Evolutionary conservation across 1,140 invertebrate genomes (phyloP), one percentile per base, ranked within the genome.

Genomic region (Habropoda laboriosa): DNA sequence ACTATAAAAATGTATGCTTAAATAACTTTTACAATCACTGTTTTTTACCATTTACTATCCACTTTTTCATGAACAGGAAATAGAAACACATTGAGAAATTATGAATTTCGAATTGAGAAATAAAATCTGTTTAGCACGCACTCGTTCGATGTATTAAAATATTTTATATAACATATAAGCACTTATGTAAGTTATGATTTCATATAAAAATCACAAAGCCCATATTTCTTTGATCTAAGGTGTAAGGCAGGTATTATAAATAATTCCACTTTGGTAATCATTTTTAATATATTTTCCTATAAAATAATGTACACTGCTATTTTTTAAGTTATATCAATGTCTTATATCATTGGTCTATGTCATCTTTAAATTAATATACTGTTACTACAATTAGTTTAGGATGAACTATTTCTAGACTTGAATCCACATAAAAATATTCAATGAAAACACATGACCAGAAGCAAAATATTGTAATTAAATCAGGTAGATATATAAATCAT

Each of bases 301-400:
- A 90, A 92, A 91, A 91, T 91, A 91, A 92, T 91, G 86, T 92
- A 92, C 90, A 90, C 86, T 89, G 86, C 84, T 90, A 85, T 88
- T 87, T n/a, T n/a, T 91, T 88, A 90, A 89, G 89, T 87, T 91
- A 91, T 88, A 90, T 88, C 89, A 79, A 89, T 90, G 87, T 77
- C 12, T 75, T 80, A 86, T 87, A 86, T 89, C 87, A 90, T 82
- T 88, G 86, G 82, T 85, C 86, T 91, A 90, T 86, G 82, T 89
- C 57, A 79, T 85, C 58, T 86, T 91, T 90, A 89, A 91, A 86
- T 89, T 89, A 90, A 86, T 87, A 87, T 82, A 70, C 66, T 81
- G 82, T 74, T 85, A 67, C 77, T 86, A 83, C 74, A 83, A 79
- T 83, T 79, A 72, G 21, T 57, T 55, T 77, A 71, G 63, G 70